Evolutionary conservation across 2,113 vertebrate genomes (phyloP), one percentile per base, ranked within the genome.

Genomic region (Hystrix brachyura): DNA sequence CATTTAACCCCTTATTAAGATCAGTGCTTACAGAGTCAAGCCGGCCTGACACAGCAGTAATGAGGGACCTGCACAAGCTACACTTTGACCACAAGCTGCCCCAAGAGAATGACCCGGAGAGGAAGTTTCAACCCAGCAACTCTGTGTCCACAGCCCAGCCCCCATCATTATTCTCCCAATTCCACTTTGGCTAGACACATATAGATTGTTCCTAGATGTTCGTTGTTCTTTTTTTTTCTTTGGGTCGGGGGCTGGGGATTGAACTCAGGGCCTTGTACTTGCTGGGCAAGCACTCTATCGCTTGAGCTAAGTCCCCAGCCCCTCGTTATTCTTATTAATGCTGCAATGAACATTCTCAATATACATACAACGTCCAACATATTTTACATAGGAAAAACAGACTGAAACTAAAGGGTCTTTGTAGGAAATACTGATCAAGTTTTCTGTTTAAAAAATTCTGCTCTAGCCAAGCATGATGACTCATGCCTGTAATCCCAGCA

Each of bases 341-440:
- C 17, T 95, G 18, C 23, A 92, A 38, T 76, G 72, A 94, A 71
- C 34, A 86, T 62, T 48, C 79, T 65, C 48, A 62, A 57, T 59
- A 55, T 51, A 21, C 5, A 8, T 76, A 38, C 2, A 81, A n/a
- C 76, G 94, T 87, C 43, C 53, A 85, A 67, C 29, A 15, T 92
- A 71, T 87, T 88, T 79, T 67, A 91, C 67, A 53, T 4, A 71
- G 48, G 74, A 64, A 81, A 85, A 81, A 38, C n/a, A 78, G 46
- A 69, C 2, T 43, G 65, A 43, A 78, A 83, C 95, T 48, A 78
- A 71, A 76, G 53, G 34, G 13, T 88, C 19, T 80, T 80, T 84
- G 55, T 79, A 87, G 23, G 78, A 96, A 95, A 90, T 21, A 19
- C 17, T 84, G 32, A n/a, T 85, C 43, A 91, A 53, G 2, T 89